Conservation (phyloP, 2,888 invertebrate genomes). For the Leptopilina myrica region DNA sequence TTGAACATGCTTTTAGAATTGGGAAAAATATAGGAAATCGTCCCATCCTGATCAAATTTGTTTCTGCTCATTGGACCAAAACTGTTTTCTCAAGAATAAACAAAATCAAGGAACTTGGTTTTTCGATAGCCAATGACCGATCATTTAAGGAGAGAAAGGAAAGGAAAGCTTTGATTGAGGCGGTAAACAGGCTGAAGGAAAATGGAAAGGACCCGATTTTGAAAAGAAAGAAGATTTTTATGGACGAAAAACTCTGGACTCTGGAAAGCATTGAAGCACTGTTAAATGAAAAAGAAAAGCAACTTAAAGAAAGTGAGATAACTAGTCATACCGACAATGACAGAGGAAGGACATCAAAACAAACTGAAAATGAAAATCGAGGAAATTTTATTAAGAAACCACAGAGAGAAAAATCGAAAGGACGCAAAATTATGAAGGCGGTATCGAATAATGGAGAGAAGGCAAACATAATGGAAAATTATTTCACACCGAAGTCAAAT, state of each 20-base stretch:
- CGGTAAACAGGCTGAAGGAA: neutral
- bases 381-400: neutral
- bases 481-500: neutral
- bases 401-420: neutral
- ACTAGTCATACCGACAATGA: neutral
- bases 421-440: neutral
- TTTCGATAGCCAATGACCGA: neutral
- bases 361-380: neutral
- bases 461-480: neutral
- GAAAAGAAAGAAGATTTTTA: neutral
- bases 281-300: neutral
- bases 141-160: neutral
- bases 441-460: neutral
- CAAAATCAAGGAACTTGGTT: neutral
- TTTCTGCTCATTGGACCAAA: neutral
- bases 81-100: neutral
- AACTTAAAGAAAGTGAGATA: neutral
- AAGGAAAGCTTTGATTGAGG: neutral
- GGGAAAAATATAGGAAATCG: neutral
- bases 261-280: constrained; percentile 2
- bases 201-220: constrained; percentile 4
- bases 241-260: constrained; percentile 2
- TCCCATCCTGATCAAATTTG: neutral
- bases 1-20: neutral
- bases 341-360: neutral